Conservation (phyloP, 2,113 vertebrate species). For the Antechinus stuartii region DNA sequence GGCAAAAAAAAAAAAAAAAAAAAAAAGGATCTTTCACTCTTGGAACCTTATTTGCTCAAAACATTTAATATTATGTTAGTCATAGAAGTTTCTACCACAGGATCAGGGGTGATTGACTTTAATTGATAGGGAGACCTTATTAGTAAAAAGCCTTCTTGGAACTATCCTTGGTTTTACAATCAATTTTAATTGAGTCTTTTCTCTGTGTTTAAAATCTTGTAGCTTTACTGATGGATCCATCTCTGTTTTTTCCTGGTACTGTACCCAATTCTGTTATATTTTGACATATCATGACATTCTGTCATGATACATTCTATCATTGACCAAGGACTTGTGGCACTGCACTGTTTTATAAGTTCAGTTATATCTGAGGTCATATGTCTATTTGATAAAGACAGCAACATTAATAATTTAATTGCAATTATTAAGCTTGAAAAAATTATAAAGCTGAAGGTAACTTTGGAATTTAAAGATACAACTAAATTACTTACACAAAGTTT, state of each 20-base stretch:
- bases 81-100: background rate
- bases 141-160: background rate
- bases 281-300: no score
- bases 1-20: background rate
- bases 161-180: background rate
- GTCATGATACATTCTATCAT: background rate
- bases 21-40: background rate
- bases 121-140: background rate
- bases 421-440: background rate
- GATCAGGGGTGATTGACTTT: background rate
- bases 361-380: background rate
- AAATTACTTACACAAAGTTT: conserved; percentile 7
- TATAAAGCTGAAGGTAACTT: background rate
- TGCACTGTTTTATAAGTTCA: conserved; percentile 12
- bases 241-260: background rate
- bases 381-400: background rate
- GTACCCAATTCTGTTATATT: background rate
- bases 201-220: background rate
- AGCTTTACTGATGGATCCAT: background rate
- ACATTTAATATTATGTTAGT: background rate
- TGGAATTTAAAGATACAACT: conserved; percentile 17
- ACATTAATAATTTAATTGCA: background rate
- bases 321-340: conserved; percentile 9
- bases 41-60: background rate
- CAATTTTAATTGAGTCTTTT: background rate